phyloP scores from a whole-genome alignment of 2,113 vertebrate genomes.

The Heterocephalus glaber region DNA sequence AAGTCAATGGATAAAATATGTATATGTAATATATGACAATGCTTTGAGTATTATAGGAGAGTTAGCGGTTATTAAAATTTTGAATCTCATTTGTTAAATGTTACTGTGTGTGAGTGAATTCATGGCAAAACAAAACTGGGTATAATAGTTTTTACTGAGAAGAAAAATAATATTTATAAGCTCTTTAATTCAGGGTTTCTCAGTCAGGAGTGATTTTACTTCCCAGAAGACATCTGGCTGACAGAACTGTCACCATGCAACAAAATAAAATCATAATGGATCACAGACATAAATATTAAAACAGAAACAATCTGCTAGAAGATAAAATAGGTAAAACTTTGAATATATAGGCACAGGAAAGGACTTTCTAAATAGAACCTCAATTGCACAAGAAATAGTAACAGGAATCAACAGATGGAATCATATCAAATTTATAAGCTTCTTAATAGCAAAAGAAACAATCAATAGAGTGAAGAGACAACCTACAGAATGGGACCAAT shows the following conservation, averaged over 20 bases:
- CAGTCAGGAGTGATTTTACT: background rate
- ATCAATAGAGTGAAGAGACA: background rate
- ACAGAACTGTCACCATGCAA: background rate
- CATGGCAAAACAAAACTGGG: background rate
- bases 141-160: background rate
- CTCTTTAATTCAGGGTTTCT: background rate
- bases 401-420: background rate
- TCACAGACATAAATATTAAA: background rate
- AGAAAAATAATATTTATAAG: background rate
- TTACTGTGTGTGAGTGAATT: conserved; percentile 6
- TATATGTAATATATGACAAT: background rate
- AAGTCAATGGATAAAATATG: background rate
- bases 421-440: background rate
- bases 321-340: background rate
- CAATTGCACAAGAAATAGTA: background rate
- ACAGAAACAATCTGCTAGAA: background rate
- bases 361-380: background rate
- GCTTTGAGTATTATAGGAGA: background rate
- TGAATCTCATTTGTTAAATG: background rate
- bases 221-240: background rate
- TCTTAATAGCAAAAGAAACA: background rate
- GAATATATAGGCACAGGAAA: background rate
- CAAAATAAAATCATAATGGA: background rate
- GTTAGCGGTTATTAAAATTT: background rate
- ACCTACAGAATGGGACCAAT: background rate